Conservation (phyloP, 2,888 invertebrate species). For the Cetonia aurata region DNA sequence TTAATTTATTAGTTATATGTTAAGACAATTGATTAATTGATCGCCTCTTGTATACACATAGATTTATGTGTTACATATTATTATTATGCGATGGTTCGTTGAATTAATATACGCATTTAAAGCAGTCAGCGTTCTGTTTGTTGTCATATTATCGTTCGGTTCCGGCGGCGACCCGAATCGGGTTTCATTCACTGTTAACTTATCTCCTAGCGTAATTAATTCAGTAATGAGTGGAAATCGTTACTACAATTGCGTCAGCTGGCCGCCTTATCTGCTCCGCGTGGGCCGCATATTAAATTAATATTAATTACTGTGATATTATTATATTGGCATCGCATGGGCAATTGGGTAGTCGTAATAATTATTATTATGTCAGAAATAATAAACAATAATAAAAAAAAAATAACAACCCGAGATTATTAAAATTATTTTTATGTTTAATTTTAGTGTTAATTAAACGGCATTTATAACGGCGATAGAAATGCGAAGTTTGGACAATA, state of each 20-base stretch:
- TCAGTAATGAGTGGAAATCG: slow-evolving; percentile 60
- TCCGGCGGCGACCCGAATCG: slow-evolving; percentile 51
- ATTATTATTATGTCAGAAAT: slow-evolving; percentile 17
- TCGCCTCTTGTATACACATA: slow-evolving; percentile 13
- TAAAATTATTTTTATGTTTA: too few species aligned
- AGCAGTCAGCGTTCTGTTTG: slow-evolving; percentile 44
- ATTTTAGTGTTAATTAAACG: too few species aligned
- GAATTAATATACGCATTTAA: slow-evolving; percentile 30
- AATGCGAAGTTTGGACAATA: too few species aligned
- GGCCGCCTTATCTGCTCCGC: slow-evolving; percentile 48
- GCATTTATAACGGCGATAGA: too few species aligned
- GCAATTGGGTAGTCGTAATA: slow-evolving; percentile 40
- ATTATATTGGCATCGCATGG: slow-evolving; percentile 53
- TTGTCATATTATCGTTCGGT: slow-evolving; percentile 46
- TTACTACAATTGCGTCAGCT: slow-evolving; percentile 59
- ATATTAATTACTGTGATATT: slow-evolving; percentile 52
- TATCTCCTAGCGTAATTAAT: slow-evolving; percentile 57
- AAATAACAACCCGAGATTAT: too few species aligned
- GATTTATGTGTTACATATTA: neutral
- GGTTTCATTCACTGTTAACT: slow-evolving; percentile 56
- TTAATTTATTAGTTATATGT: neutral
- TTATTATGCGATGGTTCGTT: slow-evolving; percentile 28
- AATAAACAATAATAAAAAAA: too few species aligned
- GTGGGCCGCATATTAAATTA: slow-evolving; percentile 57
- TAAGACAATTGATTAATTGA: slow-evolving; percentile 4